Evolutionary conservation across 2,888 invertebrate species (phyloP).

Genomic region (Melanostoma mellinum): DNA sequence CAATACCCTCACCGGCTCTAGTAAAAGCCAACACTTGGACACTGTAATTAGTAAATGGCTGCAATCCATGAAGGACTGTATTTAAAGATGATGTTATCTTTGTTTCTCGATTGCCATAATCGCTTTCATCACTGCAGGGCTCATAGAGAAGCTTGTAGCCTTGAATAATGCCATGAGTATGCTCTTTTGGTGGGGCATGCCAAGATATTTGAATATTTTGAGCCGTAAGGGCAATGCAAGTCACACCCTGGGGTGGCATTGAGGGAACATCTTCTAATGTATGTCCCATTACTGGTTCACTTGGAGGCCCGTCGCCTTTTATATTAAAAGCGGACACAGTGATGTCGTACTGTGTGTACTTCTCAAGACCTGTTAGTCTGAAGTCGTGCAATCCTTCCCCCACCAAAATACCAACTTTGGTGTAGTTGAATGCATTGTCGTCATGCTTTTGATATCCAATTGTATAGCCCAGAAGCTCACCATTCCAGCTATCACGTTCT

Average conservation of each 20-base stretch:
- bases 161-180: slow-evolving; percentile 87
- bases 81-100: slow-evolving; percentile 83
- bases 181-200: slow-evolving; percentile 86
- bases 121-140: slow-evolving; percentile 80
- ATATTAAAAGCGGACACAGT: slow-evolving; percentile 91
- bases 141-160: slow-evolving; percentile 91
- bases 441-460: slow-evolving; percentile 84
- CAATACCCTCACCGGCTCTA: slow-evolving; percentile 85
- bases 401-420: slow-evolving; percentile 81
- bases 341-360: slow-evolving; percentile 91
- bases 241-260: slow-evolving; percentile 86
- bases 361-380: slow-evolving; percentile 86
- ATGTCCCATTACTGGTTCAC: slow-evolving; percentile 84
- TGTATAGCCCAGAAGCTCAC: slow-evolving; percentile 88
- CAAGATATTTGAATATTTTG: slow-evolving; percentile 89
- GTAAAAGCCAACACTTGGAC: slow-evolving; percentile 86
- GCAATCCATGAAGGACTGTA: slow-evolving; percentile 84
- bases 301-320: slow-evolving; percentile 90
- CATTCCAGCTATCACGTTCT: slow-evolving; percentile 88
- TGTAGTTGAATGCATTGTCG: slow-evolving; percentile 79
- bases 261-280: slow-evolving; percentile 85
- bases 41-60: slow-evolving; percentile 86
- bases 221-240: slow-evolving; percentile 87
- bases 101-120: slow-evolving; percentile 82
- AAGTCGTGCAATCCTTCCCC: slow-evolving; percentile 84